Percentiles rank a stretch among this genome's conserved stretches.
These are phyloP conservation scores for Tangara arthus DNA, from an alignment of 2,797 vertebrate genomes.

Conservation along the genomic window DNA sequence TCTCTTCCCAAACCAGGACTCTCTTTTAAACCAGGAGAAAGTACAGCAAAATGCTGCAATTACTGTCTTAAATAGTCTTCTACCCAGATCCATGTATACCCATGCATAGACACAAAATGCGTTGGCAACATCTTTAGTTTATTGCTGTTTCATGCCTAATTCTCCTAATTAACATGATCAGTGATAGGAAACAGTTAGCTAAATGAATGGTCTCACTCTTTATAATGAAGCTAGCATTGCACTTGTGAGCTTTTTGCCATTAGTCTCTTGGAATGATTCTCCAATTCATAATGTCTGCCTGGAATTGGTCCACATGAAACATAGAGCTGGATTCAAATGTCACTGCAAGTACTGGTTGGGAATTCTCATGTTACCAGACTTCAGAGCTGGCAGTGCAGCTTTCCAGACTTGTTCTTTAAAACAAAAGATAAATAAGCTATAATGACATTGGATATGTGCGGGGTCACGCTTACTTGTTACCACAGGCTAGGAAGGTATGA, in stretches of 20 bases:
- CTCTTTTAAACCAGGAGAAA: background rate
- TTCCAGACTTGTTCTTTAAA: slow-evolving; percentile 8
- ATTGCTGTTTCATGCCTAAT: slow-evolving; percentile 8
- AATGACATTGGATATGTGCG: background rate
- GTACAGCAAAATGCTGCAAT: background rate
- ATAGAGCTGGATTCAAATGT: background rate
- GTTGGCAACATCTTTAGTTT: background rate
- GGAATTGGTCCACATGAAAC: background rate
- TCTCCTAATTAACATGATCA: slow-evolving; percentile 26
- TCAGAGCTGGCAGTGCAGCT: background rate
- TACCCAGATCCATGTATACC: background rate
- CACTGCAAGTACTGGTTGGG: background rate
- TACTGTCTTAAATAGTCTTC: background rate
- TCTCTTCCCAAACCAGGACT: background rate
- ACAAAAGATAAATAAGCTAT: background rate
- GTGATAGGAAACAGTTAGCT: background rate
- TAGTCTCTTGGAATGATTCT: background rate
- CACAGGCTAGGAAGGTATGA: background rate
- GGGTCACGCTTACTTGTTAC: background rate
- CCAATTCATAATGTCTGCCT: background rate
- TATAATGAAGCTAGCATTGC: background rate
- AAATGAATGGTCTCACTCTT: background rate
- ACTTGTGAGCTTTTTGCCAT: background rate
- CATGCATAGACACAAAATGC: background rate
- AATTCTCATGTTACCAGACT: background rate